Conservation (phyloP, 2,888 invertebrate species). For the Liodrosophila aerea region DNA sequence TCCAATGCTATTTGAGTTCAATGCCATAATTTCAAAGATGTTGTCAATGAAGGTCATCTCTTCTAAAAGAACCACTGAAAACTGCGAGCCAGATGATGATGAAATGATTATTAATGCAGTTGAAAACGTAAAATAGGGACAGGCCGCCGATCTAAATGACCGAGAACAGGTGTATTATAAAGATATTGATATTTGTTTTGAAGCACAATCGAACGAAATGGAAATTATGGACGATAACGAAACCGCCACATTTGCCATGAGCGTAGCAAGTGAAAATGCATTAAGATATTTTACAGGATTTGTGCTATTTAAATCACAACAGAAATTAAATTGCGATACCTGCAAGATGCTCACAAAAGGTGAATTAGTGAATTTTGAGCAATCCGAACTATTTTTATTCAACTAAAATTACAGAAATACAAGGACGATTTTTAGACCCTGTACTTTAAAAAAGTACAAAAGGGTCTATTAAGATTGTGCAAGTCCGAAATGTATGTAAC, state of each 20-base stretch:
- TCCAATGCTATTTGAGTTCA: constrained; percentile 16
- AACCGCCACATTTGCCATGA: background rate
- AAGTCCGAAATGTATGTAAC: no score
- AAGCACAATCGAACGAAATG: background rate
- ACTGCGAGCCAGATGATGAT: constrained; percentile 7
- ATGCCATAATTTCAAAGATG: constrained; percentile 16
- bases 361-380: no score
- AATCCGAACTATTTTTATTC: no score
- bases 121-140: no score
- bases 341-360: background rate
- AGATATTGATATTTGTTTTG: background rate
- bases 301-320: constrained; percentile 7
- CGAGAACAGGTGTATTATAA: background rate
- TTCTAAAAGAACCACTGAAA: constrained; percentile 6
- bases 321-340: constrained; percentile 6
- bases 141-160: background rate
- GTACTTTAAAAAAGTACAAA: no score
- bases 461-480: no score
- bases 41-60: constrained; percentile 16
- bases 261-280: constrained; percentile 12
- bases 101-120: constrained; percentile 2
- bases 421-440: no score
- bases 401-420: background rate
- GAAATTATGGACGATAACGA: constrained; percentile 1
- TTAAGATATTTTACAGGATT: constrained; percentile 14